phyloP scores from a whole-genome alignment of 2,113 vertebrate genomes.

The Gadus chalcogrammus region DNA sequence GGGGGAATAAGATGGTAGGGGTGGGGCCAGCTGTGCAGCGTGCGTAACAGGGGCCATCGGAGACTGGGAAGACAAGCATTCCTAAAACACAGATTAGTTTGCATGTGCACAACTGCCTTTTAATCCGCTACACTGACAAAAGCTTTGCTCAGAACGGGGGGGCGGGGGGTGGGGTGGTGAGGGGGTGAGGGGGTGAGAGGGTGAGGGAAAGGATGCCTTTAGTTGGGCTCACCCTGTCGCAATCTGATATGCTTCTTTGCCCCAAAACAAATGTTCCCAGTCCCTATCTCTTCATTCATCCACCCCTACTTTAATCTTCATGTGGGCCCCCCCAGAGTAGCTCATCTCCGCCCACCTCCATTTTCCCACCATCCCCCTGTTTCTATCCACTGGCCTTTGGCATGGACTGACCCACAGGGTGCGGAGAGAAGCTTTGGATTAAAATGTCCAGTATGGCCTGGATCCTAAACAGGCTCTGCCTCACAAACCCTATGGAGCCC shows the following conservation, averaged over 20 bases:
- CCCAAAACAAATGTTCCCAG: background rate
- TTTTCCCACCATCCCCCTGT: background rate
- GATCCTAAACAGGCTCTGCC: conserved; percentile 22
- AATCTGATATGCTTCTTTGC: background rate
- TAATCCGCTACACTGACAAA: conserved; percentile 62
- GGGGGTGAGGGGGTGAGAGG: conserved; percentile 20
- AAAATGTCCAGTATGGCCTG: conserved; percentile 33
- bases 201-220: conserved; percentile 18
- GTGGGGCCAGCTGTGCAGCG: conserved; percentile 18
- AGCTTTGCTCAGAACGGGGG: conserved; percentile 13
- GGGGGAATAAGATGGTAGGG: background rate
- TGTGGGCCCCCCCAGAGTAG: too few relatives aligned
- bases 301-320: background rate
- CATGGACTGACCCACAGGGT: background rate
- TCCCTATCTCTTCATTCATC: background rate
- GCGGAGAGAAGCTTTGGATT: conserved; percentile 38
- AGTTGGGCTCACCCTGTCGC: background rate
- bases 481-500: conserved; percentile 20
- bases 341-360: background rate
- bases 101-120: conserved; percentile 63
- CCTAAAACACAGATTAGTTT: conserved; percentile 64
- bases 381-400: background rate
- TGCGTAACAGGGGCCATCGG: conserved; percentile 37
- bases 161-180: conserved; percentile 4
- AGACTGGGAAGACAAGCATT: conserved; percentile 55